Base-by-base conservation (phyloP, 2,797 vertebrate genomes). In the Leuciscus waleckii region DNA sequence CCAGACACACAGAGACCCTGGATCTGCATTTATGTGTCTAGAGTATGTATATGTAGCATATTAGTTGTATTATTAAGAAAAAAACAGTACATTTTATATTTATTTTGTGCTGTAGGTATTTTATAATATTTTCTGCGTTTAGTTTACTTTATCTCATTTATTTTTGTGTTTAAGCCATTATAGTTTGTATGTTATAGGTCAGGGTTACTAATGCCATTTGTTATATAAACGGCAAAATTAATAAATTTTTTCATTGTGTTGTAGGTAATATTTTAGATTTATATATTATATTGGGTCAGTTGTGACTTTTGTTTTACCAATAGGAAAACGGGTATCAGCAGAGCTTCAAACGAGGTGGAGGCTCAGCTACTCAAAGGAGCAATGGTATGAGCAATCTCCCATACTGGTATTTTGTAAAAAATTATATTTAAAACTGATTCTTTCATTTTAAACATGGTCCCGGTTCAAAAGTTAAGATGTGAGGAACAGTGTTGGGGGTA, bases 311-410 rank as follows among this genome's bases (percentile, higher is more conserved):
- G 3, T 85, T 87, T 90, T 75, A 29, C 26, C 65, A 98, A 63
- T 43, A 85, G 98, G 97, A 98, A 81, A 90, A 93, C 35, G 97
- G 94, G 88, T 97, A 96, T 90, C 97, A 97, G 87, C 95, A 95
- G 29, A 91, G 92, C 89, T 97, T 96, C 88, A 97, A 97, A 88
- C 92, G 95, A 90, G 93, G 94, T 81, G 95, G 94, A 29, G 90
- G 93, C 78, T 88, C 91, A 84, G 89, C 91, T 90, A 95, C 93
- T 85, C 95, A 95, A 70, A 95, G 95, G 83, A 91, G 95, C 75
- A 95, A 94, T 93, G 97, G 98, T 98, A 95, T 93, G 92, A 86
- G 84, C 26, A 41, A 69, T 4, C n/a, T 54, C 46, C 35, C 3
- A 16, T 21, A 13, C 35, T n/a, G 19, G 2, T 73, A 29, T 74